Conservation (phyloP, 2,797 vertebrate species). For the Dryobates pubescens region DNA sequence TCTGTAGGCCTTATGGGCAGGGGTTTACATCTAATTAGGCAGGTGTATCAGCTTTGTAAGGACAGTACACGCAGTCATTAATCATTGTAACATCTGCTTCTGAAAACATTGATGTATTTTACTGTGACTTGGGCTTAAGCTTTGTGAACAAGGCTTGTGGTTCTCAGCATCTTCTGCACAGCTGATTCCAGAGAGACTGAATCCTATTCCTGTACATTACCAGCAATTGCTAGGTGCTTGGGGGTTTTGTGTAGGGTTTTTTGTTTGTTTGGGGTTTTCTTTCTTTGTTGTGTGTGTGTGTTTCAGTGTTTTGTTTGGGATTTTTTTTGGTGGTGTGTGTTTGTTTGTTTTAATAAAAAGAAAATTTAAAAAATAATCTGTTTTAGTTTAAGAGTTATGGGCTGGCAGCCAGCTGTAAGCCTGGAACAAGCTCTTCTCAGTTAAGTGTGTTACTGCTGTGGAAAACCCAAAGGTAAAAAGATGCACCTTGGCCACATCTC, state of each 20-base stretch:
- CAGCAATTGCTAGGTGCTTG: background rate
- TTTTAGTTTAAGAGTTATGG: background rate
- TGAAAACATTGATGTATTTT: background rate
- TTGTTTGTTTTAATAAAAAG: too few species aligned
- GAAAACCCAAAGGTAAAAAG: background rate
- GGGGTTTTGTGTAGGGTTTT: too few species aligned
- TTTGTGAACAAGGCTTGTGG: background rate
- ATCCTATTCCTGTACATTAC: background rate
- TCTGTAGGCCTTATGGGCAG: background rate
- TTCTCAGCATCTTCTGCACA: background rate
- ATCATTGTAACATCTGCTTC: background rate
- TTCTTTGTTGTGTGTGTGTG: too few species aligned
- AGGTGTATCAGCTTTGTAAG: background rate
- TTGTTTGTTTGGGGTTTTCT: too few species aligned
- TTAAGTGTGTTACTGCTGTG: background rate
- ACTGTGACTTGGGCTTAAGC: background rate
- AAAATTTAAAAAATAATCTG: background rate
- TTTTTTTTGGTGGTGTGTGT: too few species aligned
- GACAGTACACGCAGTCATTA: background rate
- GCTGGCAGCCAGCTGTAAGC: background rate
- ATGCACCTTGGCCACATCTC: background rate
- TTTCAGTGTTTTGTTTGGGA: too few species aligned
- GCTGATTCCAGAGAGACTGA: background rate
- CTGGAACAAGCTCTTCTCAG: background rate
- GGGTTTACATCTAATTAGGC: fast-evolving